Evolutionary conservation across 2,888 invertebrate species (phyloP), one percentile per base, ranked within the genome.

Genomic region (Lacanobia wlatinum): DNA sequence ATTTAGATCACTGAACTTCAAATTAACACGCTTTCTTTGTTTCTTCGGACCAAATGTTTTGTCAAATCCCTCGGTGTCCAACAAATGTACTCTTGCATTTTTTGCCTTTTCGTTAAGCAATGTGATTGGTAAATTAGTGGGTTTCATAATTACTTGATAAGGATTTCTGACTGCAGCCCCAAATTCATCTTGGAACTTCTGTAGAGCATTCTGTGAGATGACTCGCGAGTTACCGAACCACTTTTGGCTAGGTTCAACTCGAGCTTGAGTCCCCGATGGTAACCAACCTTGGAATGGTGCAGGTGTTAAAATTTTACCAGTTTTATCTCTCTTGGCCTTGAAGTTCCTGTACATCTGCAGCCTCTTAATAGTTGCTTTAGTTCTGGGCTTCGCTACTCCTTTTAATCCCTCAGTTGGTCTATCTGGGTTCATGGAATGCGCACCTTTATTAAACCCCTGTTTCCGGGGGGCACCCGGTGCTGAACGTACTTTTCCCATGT

Each of bases 211-310:
- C 94, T 99, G 99, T 0, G 99, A 98, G 84, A 99, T 99, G 0
- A 99, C 99, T 80, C 99, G 97, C 0, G 99, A 99, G 92, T 99
- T 99, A 21, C 99, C 99, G 94, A 99, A 99, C 99, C 99, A 99
- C 92, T 98, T 99, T 88, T 99, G 98, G 86, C 98, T 99, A 3
- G 99, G 99, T 94, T 99, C 99, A 0, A 99, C 98, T 74, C 99
- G 97, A 46, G 99, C 99, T 90, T 98, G 97, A 1, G 98, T 98
- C 38, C 99, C 99, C 48, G 99, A 98, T 18, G 98, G 96, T 34
- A 99, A 95, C 95, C 97, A 97, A 60, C 98, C 98, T 97, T 99
- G 99, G 92, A 99, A 99, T 0, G 99, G 99, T 0, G 99, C 99
- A 43, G 99, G 98, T 52, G 97, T 98, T 60, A 99, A 94, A 70